Conservation (phyloP, 2,113 vertebrate genomes). For the Cariama cristata region DNA sequence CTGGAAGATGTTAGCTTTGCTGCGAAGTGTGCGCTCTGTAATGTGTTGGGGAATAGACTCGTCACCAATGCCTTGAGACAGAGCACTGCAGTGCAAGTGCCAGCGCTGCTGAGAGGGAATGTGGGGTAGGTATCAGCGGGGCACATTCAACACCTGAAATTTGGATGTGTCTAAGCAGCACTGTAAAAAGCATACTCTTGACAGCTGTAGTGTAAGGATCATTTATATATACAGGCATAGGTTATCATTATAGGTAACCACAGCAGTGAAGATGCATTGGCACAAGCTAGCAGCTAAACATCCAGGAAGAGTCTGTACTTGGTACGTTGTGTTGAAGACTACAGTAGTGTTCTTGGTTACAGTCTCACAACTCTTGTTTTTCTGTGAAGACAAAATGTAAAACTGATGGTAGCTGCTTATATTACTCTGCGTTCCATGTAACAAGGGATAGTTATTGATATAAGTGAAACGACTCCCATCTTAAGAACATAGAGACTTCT, state of each 20-base stretch:
- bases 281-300: not conserved
- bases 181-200: not conserved
- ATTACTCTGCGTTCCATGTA: rapidly evolving
- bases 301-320: not conserved
- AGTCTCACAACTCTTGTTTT: not conserved
- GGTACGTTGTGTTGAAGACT: not conserved
- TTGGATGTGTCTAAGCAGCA: not conserved
- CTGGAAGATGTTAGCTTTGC: not conserved
- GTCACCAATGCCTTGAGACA: rapidly evolving
- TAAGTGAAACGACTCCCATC: not conserved
- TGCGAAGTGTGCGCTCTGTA: not conserved
- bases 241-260: not conserved
- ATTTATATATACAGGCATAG: not conserved
- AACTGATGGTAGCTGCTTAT: not conserved
- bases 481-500: not conserved
- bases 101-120: not conserved
- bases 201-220: not conserved
- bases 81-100: too few relatives aligned
- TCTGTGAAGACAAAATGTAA: not conserved
- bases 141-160: too few relatives aligned
- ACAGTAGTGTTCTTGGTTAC: not conserved
- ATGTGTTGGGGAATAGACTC: not conserved
- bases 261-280: not conserved
- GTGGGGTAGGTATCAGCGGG: too few relatives aligned
- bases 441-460: not conserved